phyloP scores from a whole-genome alignment of 1,140 invertebrate genomes.

The Drosophila obscura region DNA sequence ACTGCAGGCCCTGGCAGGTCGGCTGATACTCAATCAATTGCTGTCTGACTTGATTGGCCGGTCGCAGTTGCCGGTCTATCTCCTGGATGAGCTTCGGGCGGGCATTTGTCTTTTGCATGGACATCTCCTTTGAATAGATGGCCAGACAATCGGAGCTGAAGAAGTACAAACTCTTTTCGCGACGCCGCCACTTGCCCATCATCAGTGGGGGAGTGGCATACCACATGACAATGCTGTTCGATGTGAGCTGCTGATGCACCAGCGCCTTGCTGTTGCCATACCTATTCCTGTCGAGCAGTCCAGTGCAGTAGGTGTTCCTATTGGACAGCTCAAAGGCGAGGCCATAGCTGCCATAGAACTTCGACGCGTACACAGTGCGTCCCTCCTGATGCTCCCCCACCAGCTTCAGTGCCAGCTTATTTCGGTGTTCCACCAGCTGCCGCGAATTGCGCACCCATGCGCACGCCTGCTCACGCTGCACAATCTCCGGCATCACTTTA shows the following conservation, averaged over 20 bases:
- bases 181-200: constrained; percentile 71
- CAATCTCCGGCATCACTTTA: constrained; percentile 58
- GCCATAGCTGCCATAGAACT: constrained; percentile 72
- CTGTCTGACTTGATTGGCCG: constrained; percentile 28
- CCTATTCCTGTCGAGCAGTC: constrained; percentile 63
- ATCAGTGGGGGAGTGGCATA: constrained; percentile 57
- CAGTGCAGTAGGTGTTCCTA: constrained; percentile 62
- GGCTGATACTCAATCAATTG: constrained; percentile 52
- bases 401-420: constrained; percentile 48
- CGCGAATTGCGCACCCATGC: constrained; percentile 58
- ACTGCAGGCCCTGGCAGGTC: constrained; percentile 35
- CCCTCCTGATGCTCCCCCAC: constrained; percentile 45
- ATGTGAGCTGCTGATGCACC: constrained; percentile 51
- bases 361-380: constrained; percentile 63
- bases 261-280: constrained; percentile 69
- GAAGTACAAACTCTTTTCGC: constrained; percentile 64
- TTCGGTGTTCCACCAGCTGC: constrained; percentile 56
- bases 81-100: constrained; percentile 68
- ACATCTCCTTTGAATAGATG: constrained; percentile 70
- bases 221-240: constrained; percentile 55
- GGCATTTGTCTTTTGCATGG: constrained; percentile 65
- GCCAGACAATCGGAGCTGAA: constrained; percentile 72
- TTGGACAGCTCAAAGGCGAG: constrained; percentile 58
- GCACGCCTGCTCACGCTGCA: constrained; percentile 23
- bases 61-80: constrained; percentile 56